Conservation (phyloP, 2,113 vertebrate species). For the Dasyornis broadbenti region DNA sequence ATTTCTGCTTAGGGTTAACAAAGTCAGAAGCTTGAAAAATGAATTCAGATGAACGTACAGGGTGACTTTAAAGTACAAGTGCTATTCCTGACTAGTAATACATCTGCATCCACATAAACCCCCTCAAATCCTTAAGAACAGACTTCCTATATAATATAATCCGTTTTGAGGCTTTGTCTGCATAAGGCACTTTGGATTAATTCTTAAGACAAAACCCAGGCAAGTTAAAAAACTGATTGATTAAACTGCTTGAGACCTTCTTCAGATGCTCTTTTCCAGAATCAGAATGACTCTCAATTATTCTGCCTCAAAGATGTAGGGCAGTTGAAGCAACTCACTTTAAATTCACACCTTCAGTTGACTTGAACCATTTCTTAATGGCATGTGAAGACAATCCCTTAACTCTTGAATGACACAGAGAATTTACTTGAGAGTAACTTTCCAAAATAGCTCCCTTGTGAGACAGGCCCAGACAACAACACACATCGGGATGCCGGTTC, state of each 20-base stretch:
- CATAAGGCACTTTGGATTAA: neutral
- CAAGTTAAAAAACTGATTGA: neutral
- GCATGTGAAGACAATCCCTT: constrained; percentile 16
- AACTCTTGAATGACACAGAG: neutral
- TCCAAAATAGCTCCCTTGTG: neutral
- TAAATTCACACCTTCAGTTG: neutral
- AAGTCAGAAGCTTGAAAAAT: neutral
- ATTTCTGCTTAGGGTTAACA: neutral
- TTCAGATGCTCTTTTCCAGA: neutral
- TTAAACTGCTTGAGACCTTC: neutral
- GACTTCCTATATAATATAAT: constrained; percentile 17
- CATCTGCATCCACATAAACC: neutral
- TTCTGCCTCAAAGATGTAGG: neutral
- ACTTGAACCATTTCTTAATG: neutral
- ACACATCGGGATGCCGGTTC: neutral
- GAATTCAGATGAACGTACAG: neutral
- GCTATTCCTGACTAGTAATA: neutral
- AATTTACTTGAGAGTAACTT: neutral
- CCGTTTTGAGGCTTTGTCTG: constrained; percentile 8
- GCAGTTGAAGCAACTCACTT: neutral
- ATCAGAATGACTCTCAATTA: neutral
- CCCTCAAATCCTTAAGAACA: constrained; percentile 9
- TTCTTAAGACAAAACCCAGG: neutral
- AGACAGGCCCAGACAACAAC: neutral
- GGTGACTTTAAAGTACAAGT: neutral